These are phyloP conservation scores for Hystrix brachyura DNA, from an alignment of 2,113 vertebrate genomes.

Conservation along the genomic window DNA sequence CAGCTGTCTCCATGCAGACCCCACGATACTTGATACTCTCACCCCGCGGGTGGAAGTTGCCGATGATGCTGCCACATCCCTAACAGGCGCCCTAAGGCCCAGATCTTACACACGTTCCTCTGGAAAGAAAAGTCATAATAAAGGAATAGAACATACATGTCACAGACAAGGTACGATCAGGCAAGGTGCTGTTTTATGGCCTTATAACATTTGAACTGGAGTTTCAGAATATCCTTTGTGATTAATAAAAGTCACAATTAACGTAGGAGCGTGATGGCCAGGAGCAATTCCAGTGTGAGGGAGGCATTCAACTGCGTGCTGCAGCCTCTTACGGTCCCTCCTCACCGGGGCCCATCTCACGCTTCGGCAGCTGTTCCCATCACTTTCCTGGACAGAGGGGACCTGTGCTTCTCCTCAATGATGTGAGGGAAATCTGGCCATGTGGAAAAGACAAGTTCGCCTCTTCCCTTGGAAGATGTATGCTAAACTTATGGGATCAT, in stretches of 20 bases:
- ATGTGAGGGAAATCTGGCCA: neutral
- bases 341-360: neutral
- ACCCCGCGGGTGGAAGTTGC: constrained; percentile 76
- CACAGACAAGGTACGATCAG: accelerated
- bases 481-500: constrained; percentile 56
- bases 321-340: neutral
- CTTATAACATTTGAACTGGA: constrained; percentile 52
- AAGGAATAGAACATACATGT: neutral
- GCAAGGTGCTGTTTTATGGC: neutral
- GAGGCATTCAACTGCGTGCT: neutral
- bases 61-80: constrained; percentile 77
- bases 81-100: constrained; percentile 71
- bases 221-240: constrained; percentile 36
- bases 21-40: constrained; percentile 64
- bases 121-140: constrained; percentile 63
- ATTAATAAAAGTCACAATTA: constrained; percentile 64
- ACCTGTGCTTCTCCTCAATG: neutral
- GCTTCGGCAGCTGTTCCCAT: neutral
- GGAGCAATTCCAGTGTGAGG: neutral
- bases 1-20: constrained; percentile 82
- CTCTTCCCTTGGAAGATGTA: constrained; percentile 43
- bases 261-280: neutral
- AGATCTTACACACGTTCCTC: constrained; percentile 12
- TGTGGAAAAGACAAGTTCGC: constrained; percentile 64
- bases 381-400: constrained; percentile 1